phyloP scores from a whole-genome alignment of 2,113 vertebrate species.

The Entelurus aequoreus region DNA sequence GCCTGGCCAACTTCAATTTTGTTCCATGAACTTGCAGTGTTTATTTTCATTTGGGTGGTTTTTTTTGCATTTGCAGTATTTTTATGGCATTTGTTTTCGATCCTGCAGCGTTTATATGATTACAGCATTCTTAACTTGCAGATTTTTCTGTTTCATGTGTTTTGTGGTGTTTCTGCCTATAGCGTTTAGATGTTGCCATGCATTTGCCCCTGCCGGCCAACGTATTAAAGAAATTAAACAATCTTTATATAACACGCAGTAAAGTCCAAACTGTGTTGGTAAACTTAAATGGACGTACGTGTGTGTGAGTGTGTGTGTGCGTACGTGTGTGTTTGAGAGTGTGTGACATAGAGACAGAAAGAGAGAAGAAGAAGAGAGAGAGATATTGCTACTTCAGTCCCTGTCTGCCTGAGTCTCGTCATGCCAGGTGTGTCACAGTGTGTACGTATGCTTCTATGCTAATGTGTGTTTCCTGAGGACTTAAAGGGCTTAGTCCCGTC shows the following conservation, averaged over 20 bases:
- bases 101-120: too few relatives aligned
- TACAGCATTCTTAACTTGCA: too few relatives aligned
- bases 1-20: too few relatives aligned
- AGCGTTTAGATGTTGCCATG: too few relatives aligned
- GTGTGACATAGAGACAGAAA: background rate
- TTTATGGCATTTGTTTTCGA: too few relatives aligned
- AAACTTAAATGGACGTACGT: conserved; percentile 49
- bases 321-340: conserved; percentile 27
- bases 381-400: conserved; percentile 52
- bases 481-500: conserved; percentile 69
- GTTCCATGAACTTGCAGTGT: too few relatives aligned
- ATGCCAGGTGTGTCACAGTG: conserved; percentile 59
- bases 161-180: too few relatives aligned
- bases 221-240: too few relatives aligned
- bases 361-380: conserved; percentile 3
- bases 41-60: too few relatives aligned
- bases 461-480: conserved; percentile 70
- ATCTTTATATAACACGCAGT: background rate
- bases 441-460: conserved; percentile 56
- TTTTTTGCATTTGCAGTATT: too few relatives aligned
- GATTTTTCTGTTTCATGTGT: too few relatives aligned
- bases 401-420: conserved; percentile 54
- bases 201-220: background rate
- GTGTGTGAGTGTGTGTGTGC: conserved; percentile 30
- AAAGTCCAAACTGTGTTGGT: conserved; percentile 29